phyloP scores from a whole-genome alignment of 23 tunicate genomes.

The Phallusia fumigata region DNA sequence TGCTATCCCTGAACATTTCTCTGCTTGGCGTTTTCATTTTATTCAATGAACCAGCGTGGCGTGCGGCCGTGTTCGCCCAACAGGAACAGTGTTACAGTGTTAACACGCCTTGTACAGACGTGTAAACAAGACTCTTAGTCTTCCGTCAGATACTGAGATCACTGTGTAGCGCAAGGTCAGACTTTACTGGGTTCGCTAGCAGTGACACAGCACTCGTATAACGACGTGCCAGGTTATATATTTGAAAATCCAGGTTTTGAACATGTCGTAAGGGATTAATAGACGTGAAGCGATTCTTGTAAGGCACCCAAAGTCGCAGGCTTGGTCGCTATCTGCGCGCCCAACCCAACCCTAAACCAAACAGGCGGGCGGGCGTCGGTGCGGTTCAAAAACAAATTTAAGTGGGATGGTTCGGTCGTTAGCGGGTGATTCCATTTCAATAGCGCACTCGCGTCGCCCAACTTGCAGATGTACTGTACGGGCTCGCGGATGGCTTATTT shows the following conservation, averaged over 20 bases:
- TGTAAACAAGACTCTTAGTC: not conserved
- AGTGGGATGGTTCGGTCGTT: conserved; percentile 14
- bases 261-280: not conserved
- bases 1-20: no score
- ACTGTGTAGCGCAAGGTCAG: not conserved
- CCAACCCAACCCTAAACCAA: conserved; percentile 2
- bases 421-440: conserved; percentile 7
- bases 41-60: not conserved
- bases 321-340: not conserved
- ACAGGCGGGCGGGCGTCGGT: conserved; percentile 7
- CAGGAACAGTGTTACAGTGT: not conserved
- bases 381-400: not conserved
- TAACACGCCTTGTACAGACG: conserved; percentile 4
- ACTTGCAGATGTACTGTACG: not conserved
- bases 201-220: not conserved
- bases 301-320: conserved; percentile 11
- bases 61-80: no score
- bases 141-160: not conserved
- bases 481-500: not conserved
- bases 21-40: not conserved
- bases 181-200: not conserved
- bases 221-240: no score
- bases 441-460: not conserved
- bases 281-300: not conserved
- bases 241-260: not conserved